Evolutionary conservation across 2,888 invertebrate species (phyloP).

Genomic region (Gasteruption jaculator): DNA sequence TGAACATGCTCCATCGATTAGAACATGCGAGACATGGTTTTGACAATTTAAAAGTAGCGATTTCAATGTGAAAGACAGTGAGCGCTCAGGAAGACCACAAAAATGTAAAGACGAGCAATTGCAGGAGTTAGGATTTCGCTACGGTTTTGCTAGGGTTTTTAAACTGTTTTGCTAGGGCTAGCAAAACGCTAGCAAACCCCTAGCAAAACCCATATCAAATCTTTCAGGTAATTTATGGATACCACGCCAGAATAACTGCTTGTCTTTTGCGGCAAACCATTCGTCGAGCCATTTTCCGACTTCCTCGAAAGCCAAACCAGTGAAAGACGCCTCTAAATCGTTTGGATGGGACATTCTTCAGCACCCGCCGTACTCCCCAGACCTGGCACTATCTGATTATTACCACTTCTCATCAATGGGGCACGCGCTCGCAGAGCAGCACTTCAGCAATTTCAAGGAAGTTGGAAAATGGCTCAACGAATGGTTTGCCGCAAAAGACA

Average conservation of each 20-base stretch:
- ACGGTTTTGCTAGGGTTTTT: no score
- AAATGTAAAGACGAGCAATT: conserved; percentile 9
- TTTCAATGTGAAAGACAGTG: conserved; percentile 9
- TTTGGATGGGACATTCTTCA: conserved; percentile 16
- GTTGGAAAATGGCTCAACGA: conserved; percentile 4
- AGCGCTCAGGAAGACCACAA: conserved; percentile 6
- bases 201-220: no score
- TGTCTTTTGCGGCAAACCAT: no score
- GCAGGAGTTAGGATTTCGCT: conserved; percentile 16
- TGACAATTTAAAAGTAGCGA: conserved; percentile 8
- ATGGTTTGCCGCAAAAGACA: conserved; percentile 5
- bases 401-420: conserved; percentile 5
- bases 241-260: no score
- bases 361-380: conserved; percentile 18
- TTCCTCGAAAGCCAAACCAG: no score
- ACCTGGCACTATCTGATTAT: conserved; percentile 14
- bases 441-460: not conserved
- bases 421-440: conserved; percentile 1
- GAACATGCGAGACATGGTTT: conserved; percentile 8
- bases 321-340: conserved; percentile 12
- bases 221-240: no score
- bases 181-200: no score
- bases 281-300: no score
- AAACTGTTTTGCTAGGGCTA: no score
- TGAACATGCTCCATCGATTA: conserved; percentile 7